Conservation (phyloP, 2,888 invertebrate species). For the Temnothorax ravouxi region DNA sequence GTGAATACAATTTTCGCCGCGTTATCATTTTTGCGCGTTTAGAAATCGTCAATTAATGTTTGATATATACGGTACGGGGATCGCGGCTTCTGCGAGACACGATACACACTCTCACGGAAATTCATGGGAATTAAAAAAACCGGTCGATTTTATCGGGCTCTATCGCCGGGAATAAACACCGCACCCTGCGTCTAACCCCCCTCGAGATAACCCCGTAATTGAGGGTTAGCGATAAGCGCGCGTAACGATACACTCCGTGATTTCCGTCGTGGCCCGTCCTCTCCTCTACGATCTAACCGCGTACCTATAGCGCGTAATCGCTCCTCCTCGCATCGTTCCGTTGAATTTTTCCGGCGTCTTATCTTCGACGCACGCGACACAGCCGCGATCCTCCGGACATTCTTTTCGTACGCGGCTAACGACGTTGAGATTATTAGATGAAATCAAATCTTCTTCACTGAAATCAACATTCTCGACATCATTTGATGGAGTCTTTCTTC, state of each 20-base stretch:
- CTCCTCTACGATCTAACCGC: slow-evolving; percentile 16
- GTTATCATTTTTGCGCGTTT: not conserved
- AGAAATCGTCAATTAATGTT: not conserved
- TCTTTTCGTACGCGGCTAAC: not conserved
- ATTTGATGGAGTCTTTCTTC: not conserved
- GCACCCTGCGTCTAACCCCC: slow-evolving; percentile 75
- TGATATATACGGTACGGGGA: not conserved
- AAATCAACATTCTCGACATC: too few relatives aligned
- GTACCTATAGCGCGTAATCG: slow-evolving; percentile 33
- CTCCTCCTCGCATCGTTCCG: not conserved
- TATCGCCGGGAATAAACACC: slow-evolving; percentile 80
- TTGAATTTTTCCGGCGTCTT: slow-evolving; percentile 13
- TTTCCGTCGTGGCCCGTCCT: slow-evolving; percentile 65
- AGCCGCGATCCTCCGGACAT: not conserved
- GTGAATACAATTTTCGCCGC: not conserved
- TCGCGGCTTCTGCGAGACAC: slow-evolving; percentile 25
- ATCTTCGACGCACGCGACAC: slow-evolving; percentile 29
- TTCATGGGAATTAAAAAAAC: slow-evolving; percentile 79
- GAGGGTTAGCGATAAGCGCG: slow-evolving; percentile 80
- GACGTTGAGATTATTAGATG: too few relatives aligned
- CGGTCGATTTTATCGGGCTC: slow-evolving; percentile 77
- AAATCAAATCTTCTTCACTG: too few relatives aligned
- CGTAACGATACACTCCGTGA: slow-evolving; percentile 75
- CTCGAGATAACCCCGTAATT: slow-evolving; percentile 79
- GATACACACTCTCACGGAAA: slow-evolving; percentile 61